Base-by-base conservation (phyloP, 2,888 invertebrate species). In the Xestobium rufovillosum region DNA sequence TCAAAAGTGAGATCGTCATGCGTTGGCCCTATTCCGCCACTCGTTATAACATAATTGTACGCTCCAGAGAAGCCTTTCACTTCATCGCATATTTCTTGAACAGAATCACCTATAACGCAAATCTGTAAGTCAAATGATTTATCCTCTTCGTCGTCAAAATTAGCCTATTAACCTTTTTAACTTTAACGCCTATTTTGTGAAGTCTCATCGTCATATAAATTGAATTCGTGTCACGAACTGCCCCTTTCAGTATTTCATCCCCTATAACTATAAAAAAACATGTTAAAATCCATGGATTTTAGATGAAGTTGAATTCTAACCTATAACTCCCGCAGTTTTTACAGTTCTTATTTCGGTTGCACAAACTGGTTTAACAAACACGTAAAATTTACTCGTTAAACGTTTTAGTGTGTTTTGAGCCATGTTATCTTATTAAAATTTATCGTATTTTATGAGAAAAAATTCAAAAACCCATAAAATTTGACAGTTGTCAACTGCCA, bases 1-100 rank as follows among this genome's bases (percentile, higher is more conserved):
- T 78, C 76, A 63, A 77, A 83, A 1, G 84, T 84, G 49, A 80
- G 67, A 60, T 84, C 84, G 63, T 84, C 84, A 58, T 84, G 83
- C 10, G 84, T 84, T 1, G 83, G 83, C 9, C 84, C 84, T 42
- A 84, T 76, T 17, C 85, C 85, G 12, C 85, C 85, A 1, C 81
- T 73, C 0, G 85, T 84, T 38, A 85, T 69, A 4, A 85, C 83
- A 61, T 76, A 75, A 28, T 74, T 72, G 55, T 67, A 83, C 34
- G 55, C 62, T 2, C 60, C 51, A 2, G 82, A 79, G 55, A 80
- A 80, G 25, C 62, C 44, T 31, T 60, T 59, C 2, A 85, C 75
- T 65, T 83, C 82, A 14, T 69, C 55, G 3, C 76, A 71, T 39
- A 86, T 83, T 29, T 67, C 70, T 14, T 75, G 66, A 2, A 80